Base-by-base conservation (phyloP, 1,140 invertebrate genomes). In the Drosophila truncata region DNA sequence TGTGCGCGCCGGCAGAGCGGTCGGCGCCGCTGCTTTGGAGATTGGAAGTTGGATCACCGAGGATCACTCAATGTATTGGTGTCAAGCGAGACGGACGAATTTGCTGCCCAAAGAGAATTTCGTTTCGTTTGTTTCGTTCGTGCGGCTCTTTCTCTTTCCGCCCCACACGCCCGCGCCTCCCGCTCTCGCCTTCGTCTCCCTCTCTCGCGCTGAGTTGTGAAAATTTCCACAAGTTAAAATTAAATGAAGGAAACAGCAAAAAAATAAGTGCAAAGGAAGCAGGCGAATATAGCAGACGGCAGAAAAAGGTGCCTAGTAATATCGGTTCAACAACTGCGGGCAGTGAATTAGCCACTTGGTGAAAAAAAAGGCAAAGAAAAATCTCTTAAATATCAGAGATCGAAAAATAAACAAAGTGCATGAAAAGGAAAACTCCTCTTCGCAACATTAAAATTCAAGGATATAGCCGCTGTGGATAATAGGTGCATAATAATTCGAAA, bases 61-160 rank as follows among this genome's bases (percentile, higher is more conserved):
- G 86, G 86, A 90, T 88, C 67, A 71, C 44, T 70, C 84, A 80
- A 33, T 72, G 73, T 80, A 84, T 87, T 87, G 80, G 84, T 78
- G 77, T 84, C 84, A 87, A 88, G 58, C 84, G 78, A 80, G 80
- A 87, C 84, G 84, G 84, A 88, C 84, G 82, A 86, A 86, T 79
- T 79, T 82, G 80, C 41, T 55, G 82, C 82, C 69, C 42, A 41
- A 80, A 83, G 62, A 88, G 80, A 80, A 63, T 73, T 75, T 60
- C 80, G 69, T 55, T 78, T 84, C 52, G 63, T 65, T 41, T 52
- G 69, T 31, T 58, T 72, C 52, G 62, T 73, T 73, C 54, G 70
- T 69, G 67, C 67, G 54, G 65, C 64, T 78, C 72, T 59, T 50
- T 65, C 72, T 55, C 57, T 65, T 49, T 46, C 73, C 70, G 69